Conservation (phyloP, 1,140 invertebrate genomes). For the Neuroterus valhalla region DNA sequence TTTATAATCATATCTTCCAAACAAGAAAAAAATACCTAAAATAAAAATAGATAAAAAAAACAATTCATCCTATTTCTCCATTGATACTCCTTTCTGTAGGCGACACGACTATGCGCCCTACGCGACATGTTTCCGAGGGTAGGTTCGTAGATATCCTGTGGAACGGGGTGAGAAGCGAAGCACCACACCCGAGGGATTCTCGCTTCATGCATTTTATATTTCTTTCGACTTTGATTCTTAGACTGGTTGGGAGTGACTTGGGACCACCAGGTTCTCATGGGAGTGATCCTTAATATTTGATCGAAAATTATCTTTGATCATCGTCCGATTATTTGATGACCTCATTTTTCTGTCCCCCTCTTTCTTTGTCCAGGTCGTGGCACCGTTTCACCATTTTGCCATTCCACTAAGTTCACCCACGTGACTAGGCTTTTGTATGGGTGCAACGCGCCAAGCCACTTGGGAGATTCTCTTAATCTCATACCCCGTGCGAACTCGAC, state of each 20-base stretch:
- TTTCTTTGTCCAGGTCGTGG: constrained; percentile 46
- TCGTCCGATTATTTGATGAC: constrained; percentile 54
- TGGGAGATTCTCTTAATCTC: constrained; percentile 8
- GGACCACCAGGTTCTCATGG: constrained; percentile 54
- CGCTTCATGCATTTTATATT: constrained; percentile 74
- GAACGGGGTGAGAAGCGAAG: constrained; percentile 43
- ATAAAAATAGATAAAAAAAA: not conserved
- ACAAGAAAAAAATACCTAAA: no score
- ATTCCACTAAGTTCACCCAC: not conserved
- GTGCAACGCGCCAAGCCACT: not conserved
- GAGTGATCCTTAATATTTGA: constrained; percentile 71
- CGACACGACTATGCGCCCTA: not conserved
- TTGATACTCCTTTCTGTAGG: not conserved
- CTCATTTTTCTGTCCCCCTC: constrained; percentile 37
- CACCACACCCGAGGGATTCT: constrained; percentile 60
- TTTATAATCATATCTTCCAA: no score
- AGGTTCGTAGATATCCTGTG: constrained; percentile 4
- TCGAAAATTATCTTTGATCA: constrained; percentile 71
- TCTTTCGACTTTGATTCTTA: constrained; percentile 69
- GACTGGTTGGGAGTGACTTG: constrained; percentile 57
- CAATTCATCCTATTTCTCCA: not conserved
- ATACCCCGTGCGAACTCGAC: constrained; percentile 3
- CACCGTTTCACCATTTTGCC: constrained; percentile 11
- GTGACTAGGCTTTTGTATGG: constrained; percentile 28
- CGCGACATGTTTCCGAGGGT: constrained; percentile 5